Evolutionary conservation across 2,113 vertebrate species (phyloP).

Genomic region (Lutjanus erythropterus): DNA sequence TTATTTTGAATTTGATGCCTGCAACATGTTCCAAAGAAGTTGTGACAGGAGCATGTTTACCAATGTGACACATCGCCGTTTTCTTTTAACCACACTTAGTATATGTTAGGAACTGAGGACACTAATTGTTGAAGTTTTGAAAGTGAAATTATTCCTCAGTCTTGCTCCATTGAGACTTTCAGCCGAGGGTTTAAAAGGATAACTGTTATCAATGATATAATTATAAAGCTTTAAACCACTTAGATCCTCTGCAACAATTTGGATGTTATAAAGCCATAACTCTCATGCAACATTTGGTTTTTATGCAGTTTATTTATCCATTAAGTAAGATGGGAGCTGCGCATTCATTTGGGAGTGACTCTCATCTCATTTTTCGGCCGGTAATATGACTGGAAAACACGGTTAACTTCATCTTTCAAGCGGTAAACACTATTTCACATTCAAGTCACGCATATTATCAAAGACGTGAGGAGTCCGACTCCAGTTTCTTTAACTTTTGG

Average conservation of each 20-base stretch:
- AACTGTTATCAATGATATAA: not conserved
- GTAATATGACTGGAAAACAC: not conserved
- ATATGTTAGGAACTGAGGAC: no score
- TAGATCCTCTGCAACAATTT: not conserved
- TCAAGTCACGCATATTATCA: not conserved
- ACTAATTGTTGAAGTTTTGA: no score
- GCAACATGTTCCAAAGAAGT: no score
- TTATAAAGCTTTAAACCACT: not conserved
- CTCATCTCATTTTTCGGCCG: slow-evolving; percentile 1
- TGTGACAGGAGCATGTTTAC: no score
- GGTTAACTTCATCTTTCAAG: slow-evolving; percentile 9
- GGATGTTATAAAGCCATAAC: not conserved
- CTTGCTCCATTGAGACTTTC: no score
- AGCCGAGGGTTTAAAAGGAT: not conserved
- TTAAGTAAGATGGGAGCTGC: not conserved
- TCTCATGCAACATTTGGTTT: not conserved
- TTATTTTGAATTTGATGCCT: no score
- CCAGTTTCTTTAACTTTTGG: not conserved
- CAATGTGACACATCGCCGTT: no score
- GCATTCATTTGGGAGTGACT: not conserved
- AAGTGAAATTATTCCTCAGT: no score
- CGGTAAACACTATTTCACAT: slow-evolving; percentile 15
- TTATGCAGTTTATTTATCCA: not conserved
- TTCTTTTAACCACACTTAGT: no score
- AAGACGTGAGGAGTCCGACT: not conserved